A percentile compares a stretch with the other conserved stretches of the same genome.
Evolutionary conservation across 2,113 vertebrate species (phyloP).

Genomic region (Embiotoca jacksoni): DNA sequence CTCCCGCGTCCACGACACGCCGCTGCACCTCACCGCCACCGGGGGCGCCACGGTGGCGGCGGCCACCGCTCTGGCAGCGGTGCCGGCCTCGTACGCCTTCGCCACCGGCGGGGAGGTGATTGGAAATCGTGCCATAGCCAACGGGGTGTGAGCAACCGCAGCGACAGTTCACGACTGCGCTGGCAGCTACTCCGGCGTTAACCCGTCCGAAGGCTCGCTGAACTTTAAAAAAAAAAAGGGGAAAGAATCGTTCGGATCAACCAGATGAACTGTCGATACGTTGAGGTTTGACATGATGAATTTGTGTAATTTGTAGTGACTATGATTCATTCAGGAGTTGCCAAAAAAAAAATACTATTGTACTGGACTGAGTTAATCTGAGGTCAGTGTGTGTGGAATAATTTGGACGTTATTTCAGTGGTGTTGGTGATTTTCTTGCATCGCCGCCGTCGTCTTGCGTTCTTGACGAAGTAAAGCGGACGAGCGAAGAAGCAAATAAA

Average conservation of each 20-base stretch:
- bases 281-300: conserved; percentile 41
- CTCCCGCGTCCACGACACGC: conserved; percentile 91
- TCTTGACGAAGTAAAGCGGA: conserved; percentile 11
- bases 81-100: conserved; percentile 72
- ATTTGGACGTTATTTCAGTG: conserved; percentile 39
- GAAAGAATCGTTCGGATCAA: conserved; percentile 39
- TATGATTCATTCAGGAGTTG: conserved; percentile 73
- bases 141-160: conserved; percentile 87
- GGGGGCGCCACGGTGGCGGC: conserved; percentile 78
- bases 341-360: conserved; percentile 60
- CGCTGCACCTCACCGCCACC: conserved; percentile 77
- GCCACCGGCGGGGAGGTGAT: conserved; percentile 82
- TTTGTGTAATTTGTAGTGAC: conserved; percentile 57
- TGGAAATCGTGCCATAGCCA: conserved; percentile 88
- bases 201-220: conserved; percentile 12
- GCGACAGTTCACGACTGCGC: conserved; percentile 32
- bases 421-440: conserved; percentile 38
- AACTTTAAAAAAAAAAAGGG: conserved; percentile 23
- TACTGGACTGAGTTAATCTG: conserved; percentile 38
- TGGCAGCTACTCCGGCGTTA: conserved; percentile 38
- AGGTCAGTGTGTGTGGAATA: conserved; percentile 47
- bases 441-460: conserved; percentile 9
- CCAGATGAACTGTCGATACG: conserved; percentile 42
- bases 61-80: conserved; percentile 83
- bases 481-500: neutral